phyloP scores from a whole-genome alignment of 2,797 vertebrate species.

The Molothrus ater region DNA sequence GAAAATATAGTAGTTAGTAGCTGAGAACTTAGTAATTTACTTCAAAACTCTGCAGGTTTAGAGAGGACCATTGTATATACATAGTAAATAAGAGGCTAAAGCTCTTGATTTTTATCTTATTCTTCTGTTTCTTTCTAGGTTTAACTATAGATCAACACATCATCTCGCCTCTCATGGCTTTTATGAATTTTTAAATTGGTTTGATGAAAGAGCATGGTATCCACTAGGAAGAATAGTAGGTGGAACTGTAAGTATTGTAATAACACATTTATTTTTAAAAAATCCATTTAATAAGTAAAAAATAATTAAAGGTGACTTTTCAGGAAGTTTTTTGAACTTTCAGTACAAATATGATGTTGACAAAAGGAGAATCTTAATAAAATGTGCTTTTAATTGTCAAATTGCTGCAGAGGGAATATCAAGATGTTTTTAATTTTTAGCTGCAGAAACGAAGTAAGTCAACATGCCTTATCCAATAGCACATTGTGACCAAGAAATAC shows the following conservation, averaged over 20 bases:
- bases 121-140: constrained; percentile 78
- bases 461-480: background rate
- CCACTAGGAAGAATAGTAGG: constrained; percentile 97
- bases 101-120: background rate
- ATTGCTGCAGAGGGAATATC: background rate
- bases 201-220: constrained; percentile 98
- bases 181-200: constrained; percentile 99
- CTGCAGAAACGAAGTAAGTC: background rate
- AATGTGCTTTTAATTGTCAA: background rate
- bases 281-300: background rate
- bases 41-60: background rate
- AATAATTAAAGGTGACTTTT: background rate
- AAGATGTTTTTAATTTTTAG: constrained; percentile 12
- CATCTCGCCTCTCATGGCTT: constrained; percentile 96
- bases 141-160: constrained; percentile 98
- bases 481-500: background rate
- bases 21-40: background rate
- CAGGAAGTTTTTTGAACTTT: background rate
- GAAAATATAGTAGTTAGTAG: background rate
- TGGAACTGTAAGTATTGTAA: constrained; percentile 89
- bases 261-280: background rate
- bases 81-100: background rate
- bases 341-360: background rate
- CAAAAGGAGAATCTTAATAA: background rate
- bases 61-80: background rate